Conservation (phyloP, 2,113 vertebrate species). For the Gadus chalcogrammus region DNA sequence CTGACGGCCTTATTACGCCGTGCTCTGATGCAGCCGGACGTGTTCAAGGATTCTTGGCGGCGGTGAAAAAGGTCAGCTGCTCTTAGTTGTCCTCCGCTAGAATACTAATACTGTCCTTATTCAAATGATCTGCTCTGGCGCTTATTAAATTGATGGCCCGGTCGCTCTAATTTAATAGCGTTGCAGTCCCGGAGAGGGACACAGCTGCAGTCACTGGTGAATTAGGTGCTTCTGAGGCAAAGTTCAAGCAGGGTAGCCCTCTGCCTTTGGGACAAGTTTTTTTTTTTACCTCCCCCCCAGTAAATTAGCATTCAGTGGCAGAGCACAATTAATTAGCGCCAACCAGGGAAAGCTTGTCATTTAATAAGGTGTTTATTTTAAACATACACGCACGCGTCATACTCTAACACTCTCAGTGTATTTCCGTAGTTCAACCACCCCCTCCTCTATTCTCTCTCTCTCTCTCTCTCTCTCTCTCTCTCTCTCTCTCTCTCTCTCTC, state of each 20-base stretch:
- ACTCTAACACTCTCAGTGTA: slow-evolving; percentile 29
- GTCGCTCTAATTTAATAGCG: slow-evolving; percentile 97
- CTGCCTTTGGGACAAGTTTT: slow-evolving; percentile 85
- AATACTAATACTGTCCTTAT: slow-evolving; percentile 99
- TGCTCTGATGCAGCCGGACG: slow-evolving; percentile 89
- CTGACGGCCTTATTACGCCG: slow-evolving; percentile 87
- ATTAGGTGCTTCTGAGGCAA: slow-evolving; percentile 85
- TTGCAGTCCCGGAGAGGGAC: slow-evolving; percentile 80
- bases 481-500: slow-evolving; percentile 66
- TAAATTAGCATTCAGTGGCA: slow-evolving; percentile 89
- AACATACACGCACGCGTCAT: slow-evolving; percentile 50
- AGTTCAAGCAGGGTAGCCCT: slow-evolving; percentile 83
- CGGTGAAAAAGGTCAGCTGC: slow-evolving; percentile 98
- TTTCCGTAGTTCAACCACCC: slow-evolving; percentile 68
- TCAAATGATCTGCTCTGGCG: slow-evolving; percentile 95
- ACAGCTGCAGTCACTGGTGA: slow-evolving; percentile 82
- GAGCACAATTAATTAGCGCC: slow-evolving; percentile 92
- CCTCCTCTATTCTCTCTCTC: slow-evolving; percentile 26
- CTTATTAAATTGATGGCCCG: slow-evolving; percentile 99
- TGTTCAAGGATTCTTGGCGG: slow-evolving; percentile 93
- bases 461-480: slow-evolving; percentile 46
- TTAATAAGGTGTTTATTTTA: slow-evolving; percentile 82
- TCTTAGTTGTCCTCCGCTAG: slow-evolving; percentile 92
- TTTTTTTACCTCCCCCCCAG: slow-evolving; percentile 45
- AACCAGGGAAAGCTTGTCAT: slow-evolving; percentile 94